Base-by-base conservation (phyloP, 1,140 invertebrate genomes). In the Diprion similis region DNA sequence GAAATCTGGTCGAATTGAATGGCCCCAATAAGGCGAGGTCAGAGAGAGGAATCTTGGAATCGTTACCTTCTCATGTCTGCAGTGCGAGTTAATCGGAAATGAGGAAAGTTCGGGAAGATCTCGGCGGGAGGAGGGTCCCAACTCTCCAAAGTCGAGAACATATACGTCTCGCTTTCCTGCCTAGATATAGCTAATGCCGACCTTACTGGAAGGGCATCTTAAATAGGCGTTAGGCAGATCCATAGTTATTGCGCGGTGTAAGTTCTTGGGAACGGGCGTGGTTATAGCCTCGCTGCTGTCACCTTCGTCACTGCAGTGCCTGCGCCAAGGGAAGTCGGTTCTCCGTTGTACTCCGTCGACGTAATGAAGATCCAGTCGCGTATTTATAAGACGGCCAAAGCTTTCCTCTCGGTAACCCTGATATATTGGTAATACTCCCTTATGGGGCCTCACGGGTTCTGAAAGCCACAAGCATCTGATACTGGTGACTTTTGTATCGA, bases 161-260 rank as follows among this genome's bases (percentile, higher is more conserved):
- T 65, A 65, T 18, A 68, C 18, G 18, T 68, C 18, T 68, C 67
- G 67, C 67, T 13, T 68, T 68, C 67, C 67, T 68, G 18, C 15
- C 19, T 68, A 65, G 45, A 24, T 45, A 68, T 45, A 68, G 18
- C 45, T 68, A 19, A 68, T 68, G 67, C 18, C 67, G 15, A 13
- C 51, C 11, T 17, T 17, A 17, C 11, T 15, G 51, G 51, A 17
- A 13, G 11, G 79, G 74, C 74, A 68, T 74, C 78, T 79, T 83
- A 83, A 83, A 84, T 84, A 77, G 81, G 77, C 76, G 80, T 84
- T 84, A 84, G 75, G 75, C 76, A 78, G 77, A 84, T 80, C 77
- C 80, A 48, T 81, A 80, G 76, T 81, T 83, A 80, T 71, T 78
- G 77, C 76, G 68, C 45, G 73, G 75, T 70, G 66, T 45, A 68